Conservation (phyloP, 2,888 invertebrate genomes). For the Abrostola tripartita region DNA sequence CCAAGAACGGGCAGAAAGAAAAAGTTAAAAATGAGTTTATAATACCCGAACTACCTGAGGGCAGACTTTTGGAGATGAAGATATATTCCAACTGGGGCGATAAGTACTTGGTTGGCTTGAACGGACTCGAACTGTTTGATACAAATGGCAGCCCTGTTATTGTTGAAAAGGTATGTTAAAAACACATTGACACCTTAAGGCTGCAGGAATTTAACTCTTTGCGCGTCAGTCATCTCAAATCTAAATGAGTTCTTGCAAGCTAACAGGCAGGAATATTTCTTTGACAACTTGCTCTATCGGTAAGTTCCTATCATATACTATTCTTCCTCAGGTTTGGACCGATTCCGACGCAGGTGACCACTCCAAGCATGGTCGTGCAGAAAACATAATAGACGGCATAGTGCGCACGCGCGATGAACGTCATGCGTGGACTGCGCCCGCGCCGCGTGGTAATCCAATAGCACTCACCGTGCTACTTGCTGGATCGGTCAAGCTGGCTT, state of each 20-base stretch:
- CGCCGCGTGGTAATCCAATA: conserved; percentile 88
- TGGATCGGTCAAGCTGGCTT: conserved; percentile 86
- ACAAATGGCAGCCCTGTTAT: conserved; percentile 88
- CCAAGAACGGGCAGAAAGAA: conserved; percentile 62
- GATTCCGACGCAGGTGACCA: conserved; percentile 88
- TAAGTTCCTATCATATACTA: background rate
- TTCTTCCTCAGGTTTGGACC: conserved; percentile 86
- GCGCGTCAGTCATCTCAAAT: too few species aligned
- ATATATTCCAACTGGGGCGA: conserved; percentile 94
- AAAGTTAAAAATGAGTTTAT: conserved; percentile 87
- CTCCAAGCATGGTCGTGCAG: conserved; percentile 88
- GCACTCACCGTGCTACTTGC: conserved; percentile 89
- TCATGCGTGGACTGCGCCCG: conserved; percentile 93
- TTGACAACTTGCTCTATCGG: too few species aligned
- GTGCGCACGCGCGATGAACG: conserved; percentile 93
- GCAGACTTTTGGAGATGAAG: conserved; percentile 90
- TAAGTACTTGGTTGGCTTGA: conserved; percentile 92
- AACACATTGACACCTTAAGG: background rate
- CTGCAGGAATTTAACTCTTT: too few species aligned
- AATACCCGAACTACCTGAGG: conserved; percentile 93
- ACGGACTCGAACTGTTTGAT: conserved; percentile 93
- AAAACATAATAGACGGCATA: conserved; percentile 91
- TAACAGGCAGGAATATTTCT: too few species aligned
- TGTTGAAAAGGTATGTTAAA: conserved; percentile 88
- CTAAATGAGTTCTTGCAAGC: background rate